Percentiles rank a stretch among this genome's conserved stretches.
phyloP scores from a whole-genome alignment of 1,140 invertebrate species.

The Sitobion miscanthi region DNA sequence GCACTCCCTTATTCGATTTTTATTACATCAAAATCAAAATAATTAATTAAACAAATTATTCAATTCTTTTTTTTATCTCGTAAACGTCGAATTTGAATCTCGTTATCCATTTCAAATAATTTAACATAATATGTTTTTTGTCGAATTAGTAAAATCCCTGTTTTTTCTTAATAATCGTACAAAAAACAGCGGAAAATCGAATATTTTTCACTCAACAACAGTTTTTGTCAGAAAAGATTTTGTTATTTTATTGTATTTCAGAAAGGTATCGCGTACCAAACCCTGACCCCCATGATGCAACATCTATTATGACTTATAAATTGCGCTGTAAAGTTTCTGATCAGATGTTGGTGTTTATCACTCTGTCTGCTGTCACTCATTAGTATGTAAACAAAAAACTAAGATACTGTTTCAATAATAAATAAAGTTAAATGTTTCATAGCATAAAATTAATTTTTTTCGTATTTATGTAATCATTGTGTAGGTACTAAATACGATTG shows the following conservation, averaged over 20 bases:
- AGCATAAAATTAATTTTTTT: background rate
- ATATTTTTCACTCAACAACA: background rate
- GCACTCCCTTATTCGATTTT: background rate
- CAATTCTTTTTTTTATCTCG: background rate
- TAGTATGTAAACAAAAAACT: background rate
- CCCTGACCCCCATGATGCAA: background rate
- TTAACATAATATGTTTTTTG: background rate
- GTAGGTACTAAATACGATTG: background rate
- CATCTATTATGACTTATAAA: background rate
- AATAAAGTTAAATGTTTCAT: background rate
- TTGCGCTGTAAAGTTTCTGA: background rate
- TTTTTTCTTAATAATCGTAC: too few relatives aligned
- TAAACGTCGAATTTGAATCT: background rate
- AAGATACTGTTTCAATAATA: background rate
- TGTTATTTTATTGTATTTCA: background rate
- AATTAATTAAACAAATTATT: background rate
- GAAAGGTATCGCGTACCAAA: background rate
- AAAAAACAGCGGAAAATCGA: background rate
- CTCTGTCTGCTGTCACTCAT: background rate
- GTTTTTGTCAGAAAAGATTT: background rate
- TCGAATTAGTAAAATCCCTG: background rate
- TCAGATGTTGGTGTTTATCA: background rate
- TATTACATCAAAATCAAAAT: background rate
- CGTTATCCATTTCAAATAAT: background rate
- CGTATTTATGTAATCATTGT: background rate